These are phyloP conservation scores for Acridotheres tristis DNA, from an alignment of 2,797 vertebrate genomes.

Conservation along the genomic window DNA sequence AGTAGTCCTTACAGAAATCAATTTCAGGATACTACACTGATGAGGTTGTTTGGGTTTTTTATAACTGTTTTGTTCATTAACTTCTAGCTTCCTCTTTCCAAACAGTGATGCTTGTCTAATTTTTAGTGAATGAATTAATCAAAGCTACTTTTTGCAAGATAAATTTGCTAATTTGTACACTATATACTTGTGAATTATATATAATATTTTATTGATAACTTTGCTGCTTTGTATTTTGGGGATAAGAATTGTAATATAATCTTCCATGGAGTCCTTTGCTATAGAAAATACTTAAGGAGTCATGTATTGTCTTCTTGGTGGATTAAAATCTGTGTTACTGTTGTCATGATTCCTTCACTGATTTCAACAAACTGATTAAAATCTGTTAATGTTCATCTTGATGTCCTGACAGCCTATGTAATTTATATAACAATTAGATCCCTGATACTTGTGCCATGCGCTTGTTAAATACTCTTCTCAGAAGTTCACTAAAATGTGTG, in stretches of 20 bases:
- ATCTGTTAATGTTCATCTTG: not conserved
- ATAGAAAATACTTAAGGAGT: not conserved
- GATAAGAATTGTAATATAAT: not conserved
- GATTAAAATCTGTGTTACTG: not conserved
- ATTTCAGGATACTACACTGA: not conserved
- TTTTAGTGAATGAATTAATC: not conserved
- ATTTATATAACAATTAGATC: not conserved
- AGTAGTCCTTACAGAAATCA: not conserved
- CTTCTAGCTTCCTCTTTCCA: not conserved
- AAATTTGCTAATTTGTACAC: not conserved
- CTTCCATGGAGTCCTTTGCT: not conserved
- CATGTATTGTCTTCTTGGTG: not conserved
- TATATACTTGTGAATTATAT: not conserved
- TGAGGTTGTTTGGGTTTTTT: not conserved
- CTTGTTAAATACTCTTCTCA: not conserved
- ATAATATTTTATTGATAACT: not conserved
- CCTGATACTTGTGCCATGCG: not conserved
- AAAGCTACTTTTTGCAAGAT: not conserved
- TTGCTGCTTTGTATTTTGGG: not conserved
- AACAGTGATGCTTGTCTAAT: not conserved
- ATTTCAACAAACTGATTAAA: not conserved
- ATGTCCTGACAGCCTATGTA: not conserved
- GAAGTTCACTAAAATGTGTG: not conserved
- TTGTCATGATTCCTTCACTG: not conserved
- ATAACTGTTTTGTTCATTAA: not conserved